Evolutionary conservation across 2,113 vertebrate species (phyloP).

Genomic region (Alligator mississippiensis): DNA sequence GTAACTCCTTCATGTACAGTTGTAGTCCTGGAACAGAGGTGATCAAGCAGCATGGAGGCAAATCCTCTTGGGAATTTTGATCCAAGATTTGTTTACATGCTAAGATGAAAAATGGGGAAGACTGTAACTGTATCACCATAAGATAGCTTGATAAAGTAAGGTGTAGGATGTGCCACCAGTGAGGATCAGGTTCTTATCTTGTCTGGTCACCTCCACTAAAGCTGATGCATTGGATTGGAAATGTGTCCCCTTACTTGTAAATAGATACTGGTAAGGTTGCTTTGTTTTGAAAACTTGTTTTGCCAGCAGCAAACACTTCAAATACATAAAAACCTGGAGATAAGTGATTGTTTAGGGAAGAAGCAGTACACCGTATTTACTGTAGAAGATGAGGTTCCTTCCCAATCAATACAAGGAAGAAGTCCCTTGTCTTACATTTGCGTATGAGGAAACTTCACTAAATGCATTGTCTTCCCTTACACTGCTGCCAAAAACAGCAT

Average conservation of each 20-base stretch:
- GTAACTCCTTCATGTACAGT: neutral
- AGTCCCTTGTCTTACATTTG: no score
- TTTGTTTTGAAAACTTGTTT: neutral
- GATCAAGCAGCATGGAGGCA: neutral
- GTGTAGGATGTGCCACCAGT: neutral
- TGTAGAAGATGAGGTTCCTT: no score
- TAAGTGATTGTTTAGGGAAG: neutral
- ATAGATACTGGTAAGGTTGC: neutral
- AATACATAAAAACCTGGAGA: neutral
- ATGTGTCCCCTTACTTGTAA: neutral
- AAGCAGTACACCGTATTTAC: neutral
- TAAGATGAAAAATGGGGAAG: neutral
- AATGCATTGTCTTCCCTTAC: no score
- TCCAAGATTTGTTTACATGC: neutral
- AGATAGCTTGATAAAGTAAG: rapidly evolving
- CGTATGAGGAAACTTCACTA: no score
- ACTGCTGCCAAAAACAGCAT: no score
- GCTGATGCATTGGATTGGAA: neutral
- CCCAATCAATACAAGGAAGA: no score
- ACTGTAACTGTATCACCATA: neutral
- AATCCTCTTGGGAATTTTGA: neutral
- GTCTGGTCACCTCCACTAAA: neutral
- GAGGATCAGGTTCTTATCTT: neutral
- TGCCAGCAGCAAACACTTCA: neutral
- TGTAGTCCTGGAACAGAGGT: neutral